Base-by-base conservation (phyloP, 2,888 invertebrate genomes). In the Acronicta aceris region DNA sequence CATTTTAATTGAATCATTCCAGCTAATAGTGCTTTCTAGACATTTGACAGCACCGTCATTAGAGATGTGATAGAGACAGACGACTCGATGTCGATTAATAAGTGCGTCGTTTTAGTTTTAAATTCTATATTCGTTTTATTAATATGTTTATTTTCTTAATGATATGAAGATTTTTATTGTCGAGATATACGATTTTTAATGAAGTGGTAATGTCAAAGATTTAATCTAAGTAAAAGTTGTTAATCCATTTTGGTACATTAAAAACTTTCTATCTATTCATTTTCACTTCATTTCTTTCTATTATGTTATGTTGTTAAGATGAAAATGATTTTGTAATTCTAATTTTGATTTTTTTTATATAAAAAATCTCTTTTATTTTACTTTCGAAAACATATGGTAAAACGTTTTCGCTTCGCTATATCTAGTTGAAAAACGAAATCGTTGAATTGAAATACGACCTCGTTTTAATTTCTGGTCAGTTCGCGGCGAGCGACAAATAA, bases 1-100 rank as follows among this genome's bases (percentile, higher is more conserved):
- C 89, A 91, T 89, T 90, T 89, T 91, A 92, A 93, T 93, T 92
- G 91, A 93, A 91, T 90, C 89, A 90, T 92, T 91, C 85, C 66
- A 69, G 78, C 83, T 89, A 88, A 90, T 89, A 89, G 88, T 88
- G 85, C 88, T 90, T 88, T 89, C 88, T 87, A 84, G 85, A 89
- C 85, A 77, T 88, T 89, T 90, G 93, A 92, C 93, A 91, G 92
- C 80, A 66, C 72, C 73, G 84, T 89, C 90, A 89, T 92, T 91
- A 92, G 88, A 82, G 81, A 83, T 81, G 74, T 65, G 85, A 88
- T 86, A 82, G 83, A 84, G 85, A 84, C 83, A 78, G 82, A 81
- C 80, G 83, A 87, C 82, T 81, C 73, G 79, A 79, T 76, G 71
- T 81, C 87, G 85, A 88, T 87, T 85, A 85, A 86, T 83, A 79